Conservation (phyloP, 2,797 vertebrate genomes). For the Synanceia verrucosa region DNA sequence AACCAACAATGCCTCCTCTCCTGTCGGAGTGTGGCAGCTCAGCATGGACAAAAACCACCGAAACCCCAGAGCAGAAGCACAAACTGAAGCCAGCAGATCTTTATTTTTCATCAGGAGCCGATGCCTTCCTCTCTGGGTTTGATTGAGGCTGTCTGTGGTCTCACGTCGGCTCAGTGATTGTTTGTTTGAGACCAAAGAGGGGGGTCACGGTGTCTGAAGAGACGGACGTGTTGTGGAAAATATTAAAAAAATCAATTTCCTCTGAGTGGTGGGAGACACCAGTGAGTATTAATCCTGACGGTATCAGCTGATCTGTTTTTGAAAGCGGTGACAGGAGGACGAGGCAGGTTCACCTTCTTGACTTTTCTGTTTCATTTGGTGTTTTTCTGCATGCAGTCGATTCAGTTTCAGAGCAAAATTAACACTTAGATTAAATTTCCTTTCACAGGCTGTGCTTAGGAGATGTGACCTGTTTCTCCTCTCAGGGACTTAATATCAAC, state of each 20-base stretch:
- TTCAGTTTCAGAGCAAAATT: not conserved
- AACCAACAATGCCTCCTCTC: conserved; percentile 46
- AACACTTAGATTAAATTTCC: not conserved
- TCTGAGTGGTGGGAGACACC: conserved; percentile 34
- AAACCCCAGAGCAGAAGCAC: conserved; percentile 18
- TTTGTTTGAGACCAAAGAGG: conserved; percentile 34
- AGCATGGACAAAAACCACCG: conserved; percentile 10
- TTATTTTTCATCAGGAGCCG: conserved; percentile 16
- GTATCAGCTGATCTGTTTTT: conserved; percentile 20
- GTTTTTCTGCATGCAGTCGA: not conserved
- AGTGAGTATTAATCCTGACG: conserved; percentile 59
- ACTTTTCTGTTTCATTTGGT: conserved; percentile 23
- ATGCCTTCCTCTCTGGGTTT: conserved; percentile 26
- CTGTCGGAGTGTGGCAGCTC: conserved; percentile 46
- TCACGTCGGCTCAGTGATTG: conserved; percentile 34
- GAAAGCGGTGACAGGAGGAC: conserved; percentile 14
- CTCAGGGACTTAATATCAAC: not conserved
- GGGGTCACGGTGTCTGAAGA: conserved; percentile 34
- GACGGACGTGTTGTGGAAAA: conserved; percentile 16
- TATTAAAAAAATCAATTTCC: conserved; percentile 24
- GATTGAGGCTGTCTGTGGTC: conserved; percentile 44
- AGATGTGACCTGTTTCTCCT: not conserved
- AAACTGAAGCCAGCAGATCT: conserved; percentile 21
- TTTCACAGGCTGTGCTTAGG: not conserved
- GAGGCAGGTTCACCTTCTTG: conserved; percentile 23